Conservation (phyloP, 2,888 invertebrate species). For the Sinodicranocentrus sp. region DNA sequence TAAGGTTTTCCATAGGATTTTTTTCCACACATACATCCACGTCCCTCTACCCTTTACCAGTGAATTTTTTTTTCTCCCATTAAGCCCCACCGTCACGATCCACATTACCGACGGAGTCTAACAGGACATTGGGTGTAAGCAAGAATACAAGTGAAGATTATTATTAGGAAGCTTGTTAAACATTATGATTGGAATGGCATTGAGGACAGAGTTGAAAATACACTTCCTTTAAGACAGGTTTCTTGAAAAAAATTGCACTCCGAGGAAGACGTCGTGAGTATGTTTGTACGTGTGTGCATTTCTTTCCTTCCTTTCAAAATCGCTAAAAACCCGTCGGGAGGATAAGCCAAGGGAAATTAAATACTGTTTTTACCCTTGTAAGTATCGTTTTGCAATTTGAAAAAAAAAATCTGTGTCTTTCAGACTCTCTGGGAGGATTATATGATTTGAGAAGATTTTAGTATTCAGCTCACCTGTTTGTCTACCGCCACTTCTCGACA, state of each 20-base stretch:
- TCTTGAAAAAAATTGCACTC: conserved; percentile 26
- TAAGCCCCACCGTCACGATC: conserved; percentile 54
- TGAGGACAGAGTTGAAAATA: conserved; percentile 48
- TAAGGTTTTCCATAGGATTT: no score
- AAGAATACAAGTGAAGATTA: background rate
- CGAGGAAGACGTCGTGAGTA: background rate
- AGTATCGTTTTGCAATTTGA: conserved; percentile 41
- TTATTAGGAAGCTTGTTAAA: conserved; percentile 20
- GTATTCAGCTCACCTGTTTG: no score
- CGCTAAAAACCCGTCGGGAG: conserved; percentile 4
- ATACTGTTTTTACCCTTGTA: conserved; percentile 15
- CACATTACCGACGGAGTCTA: conserved; percentile 50
- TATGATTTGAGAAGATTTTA: no score
- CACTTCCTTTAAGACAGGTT: conserved; percentile 60
- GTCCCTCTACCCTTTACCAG: no score
- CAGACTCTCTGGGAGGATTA: conserved; percentile 17
- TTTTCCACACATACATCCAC: no score
- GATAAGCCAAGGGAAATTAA: conserved; percentile 23
- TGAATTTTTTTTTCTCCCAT: conserved; percentile 48
- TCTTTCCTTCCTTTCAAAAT: no score
- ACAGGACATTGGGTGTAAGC: conserved; percentile 34
- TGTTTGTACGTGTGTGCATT: conserved; percentile 10
- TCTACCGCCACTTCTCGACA: conserved; percentile 46
- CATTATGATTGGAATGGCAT: conserved; percentile 25
- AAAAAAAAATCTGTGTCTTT: conserved; percentile 45